A percentile compares a stretch with the other conserved stretches of the same genome.
These are phyloP conservation scores for Borostomias antarcticus DNA, from an alignment of 2,797 vertebrate genomes.

Conservation along the genomic window DNA sequence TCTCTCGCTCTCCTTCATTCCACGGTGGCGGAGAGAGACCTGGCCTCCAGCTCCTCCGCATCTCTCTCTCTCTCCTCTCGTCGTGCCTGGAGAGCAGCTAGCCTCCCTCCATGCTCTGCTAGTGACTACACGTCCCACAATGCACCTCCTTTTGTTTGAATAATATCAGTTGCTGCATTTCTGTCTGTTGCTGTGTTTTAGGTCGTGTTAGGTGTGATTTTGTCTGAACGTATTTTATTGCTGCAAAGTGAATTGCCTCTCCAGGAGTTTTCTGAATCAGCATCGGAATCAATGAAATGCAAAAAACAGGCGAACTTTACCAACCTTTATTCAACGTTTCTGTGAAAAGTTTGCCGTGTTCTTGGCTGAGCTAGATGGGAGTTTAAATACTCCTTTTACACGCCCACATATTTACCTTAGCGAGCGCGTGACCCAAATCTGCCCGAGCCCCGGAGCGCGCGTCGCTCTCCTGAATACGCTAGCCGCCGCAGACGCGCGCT, in stretches of 20 bases:
- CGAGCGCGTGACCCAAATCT: neutral
- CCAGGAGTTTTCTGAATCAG: no score
- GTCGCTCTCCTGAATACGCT: no score
- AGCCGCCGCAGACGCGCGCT: no score
- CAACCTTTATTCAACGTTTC: neutral
- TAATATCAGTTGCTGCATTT: no score
- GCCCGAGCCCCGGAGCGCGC: neutral
- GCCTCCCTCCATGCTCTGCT: neutral
- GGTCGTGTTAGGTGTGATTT: no score
- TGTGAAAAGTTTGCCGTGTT: neutral
- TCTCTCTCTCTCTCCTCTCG: neutral
- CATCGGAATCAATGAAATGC: no score
- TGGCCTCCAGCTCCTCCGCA: neutral
- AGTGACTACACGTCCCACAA: neutral
- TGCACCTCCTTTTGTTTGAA: neutral
- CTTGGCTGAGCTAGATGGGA: neutral
- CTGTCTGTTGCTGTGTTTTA: no score
- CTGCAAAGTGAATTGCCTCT: no score
- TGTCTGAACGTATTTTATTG: no score
- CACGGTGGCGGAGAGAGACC: conserved; percentile 25
- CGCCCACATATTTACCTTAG: neutral
- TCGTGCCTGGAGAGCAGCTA: neutral
- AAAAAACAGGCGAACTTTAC: neutral
- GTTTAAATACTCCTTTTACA: neutral
- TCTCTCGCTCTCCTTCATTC: neutral